Evolutionary conservation across 2,888 invertebrate genomes (phyloP), one percentile per base, ranked within the genome.

Genomic region (Volucella zonaria): DNA sequence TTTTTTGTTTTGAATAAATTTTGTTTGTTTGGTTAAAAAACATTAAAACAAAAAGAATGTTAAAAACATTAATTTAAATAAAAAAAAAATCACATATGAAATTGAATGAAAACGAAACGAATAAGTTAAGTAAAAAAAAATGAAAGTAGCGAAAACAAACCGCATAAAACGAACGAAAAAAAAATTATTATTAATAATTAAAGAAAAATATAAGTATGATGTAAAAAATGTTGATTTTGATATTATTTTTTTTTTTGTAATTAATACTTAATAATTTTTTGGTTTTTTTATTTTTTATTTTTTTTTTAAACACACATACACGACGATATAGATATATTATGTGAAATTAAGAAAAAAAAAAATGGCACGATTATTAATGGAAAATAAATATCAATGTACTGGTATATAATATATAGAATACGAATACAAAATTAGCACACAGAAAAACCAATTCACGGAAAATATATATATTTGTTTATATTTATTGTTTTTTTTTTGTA

Each of bases 341-440:
- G 73, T 82, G 82, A 78, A 74, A 86, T 73, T 71, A 86, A 54
- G 58, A 43, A 73, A 85, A 77, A 49, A 82, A 81, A 82, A 81
- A 86, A 82, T 86, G 79, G 79, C 66, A 86, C 83, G 79, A 76
- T 76, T 83, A 86, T 83, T 76, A 86, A 86, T 83, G 79, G 68
- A 73, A 86, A 80, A 73, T 75, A 79, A 71, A 75, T 85, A 85
- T 85, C 81, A 85, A 85, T 85, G 81, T 85, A 85, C 85, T 80
- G 81, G 81, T 76, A 82, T 75, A 82, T 51, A 54, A 73, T 79
- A 67, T 82, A 86, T 79, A 87, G 87, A 87, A 88, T 89, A 90
- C 90, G 89, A 90, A 90, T 90, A 90, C 90, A 90, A 90, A 90
- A 90, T 90, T 90, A 90, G 90, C 90, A 90, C 90, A 91, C 90